phyloP scores from a whole-genome alignment of 1,140 invertebrate genomes.

The Brevipalpus yothersi region DNA sequence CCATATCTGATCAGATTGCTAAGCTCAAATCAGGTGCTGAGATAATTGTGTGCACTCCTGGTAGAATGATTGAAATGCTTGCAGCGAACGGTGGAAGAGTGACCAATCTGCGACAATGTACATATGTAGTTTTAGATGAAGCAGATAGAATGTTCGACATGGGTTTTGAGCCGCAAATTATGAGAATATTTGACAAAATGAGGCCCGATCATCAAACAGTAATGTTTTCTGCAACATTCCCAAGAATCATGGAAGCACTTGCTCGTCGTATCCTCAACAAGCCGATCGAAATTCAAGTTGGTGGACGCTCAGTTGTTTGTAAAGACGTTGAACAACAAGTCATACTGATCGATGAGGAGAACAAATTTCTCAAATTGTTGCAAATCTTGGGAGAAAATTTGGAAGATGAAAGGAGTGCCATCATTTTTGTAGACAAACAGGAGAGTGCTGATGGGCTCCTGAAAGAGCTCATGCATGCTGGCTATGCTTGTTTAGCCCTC shows the following conservation, averaged over 20 bases:
- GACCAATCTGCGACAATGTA: conserved; percentile 80
- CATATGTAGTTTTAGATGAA: conserved; percentile 93
- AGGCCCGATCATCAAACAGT: conserved; percentile 92
- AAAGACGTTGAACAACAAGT: conserved; percentile 94
- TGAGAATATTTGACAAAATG: conserved; percentile 91
- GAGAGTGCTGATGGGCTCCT: conserved; percentile 84
- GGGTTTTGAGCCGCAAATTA: conserved; percentile 97
- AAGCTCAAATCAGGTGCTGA: conserved; percentile 92
- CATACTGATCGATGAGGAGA: conserved; percentile 68
- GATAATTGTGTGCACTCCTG: conserved; percentile 96
- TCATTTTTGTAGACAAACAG: conserved; percentile 98
- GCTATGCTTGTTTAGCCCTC: conserved; percentile 80
- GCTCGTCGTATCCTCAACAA: conserved; percentile 74
- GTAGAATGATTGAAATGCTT: conserved; percentile 98
- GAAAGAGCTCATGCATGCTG: conserved; percentile 87
- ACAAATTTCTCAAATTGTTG: conserved; percentile 90
- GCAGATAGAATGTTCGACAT: conserved; percentile 99
- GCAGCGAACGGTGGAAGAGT: conserved; percentile 91
- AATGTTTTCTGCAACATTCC: conserved; percentile 97
- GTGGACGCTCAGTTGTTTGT: conserved; percentile 87
- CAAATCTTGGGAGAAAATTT: conserved; percentile 57
- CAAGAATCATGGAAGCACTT: conserved; percentile 92
- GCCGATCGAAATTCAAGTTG: conserved; percentile 95
- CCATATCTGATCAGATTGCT: conserved; percentile 77
- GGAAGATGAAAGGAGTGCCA: conserved; percentile 56